These are phyloP conservation scores for Bubo bubo DNA, from an alignment of 2,113 vertebrate genomes.

Conservation along the genomic window DNA sequence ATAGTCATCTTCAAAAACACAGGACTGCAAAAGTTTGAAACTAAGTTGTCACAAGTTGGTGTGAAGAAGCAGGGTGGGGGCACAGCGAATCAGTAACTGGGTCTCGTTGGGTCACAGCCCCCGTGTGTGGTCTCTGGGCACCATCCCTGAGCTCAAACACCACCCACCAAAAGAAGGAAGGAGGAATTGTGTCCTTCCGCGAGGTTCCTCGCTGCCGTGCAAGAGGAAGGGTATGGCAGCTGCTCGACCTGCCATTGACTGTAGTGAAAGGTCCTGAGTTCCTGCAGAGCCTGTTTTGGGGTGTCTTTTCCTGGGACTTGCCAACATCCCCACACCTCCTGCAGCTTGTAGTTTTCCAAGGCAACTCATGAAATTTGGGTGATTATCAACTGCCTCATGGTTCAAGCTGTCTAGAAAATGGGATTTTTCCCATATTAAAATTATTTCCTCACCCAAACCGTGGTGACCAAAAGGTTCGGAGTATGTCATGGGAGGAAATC, in stretches of 20 bases:
- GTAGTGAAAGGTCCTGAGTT: not conserved
- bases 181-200: rapidly evolving
- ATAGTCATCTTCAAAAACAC: not conserved
- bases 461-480: not conserved
- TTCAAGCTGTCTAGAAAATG: not conserved
- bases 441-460: not conserved
- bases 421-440: not conserved
- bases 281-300: not conserved
- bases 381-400: not conserved
- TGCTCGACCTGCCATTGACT: rapidly evolving
- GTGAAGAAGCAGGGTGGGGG: not conserved
- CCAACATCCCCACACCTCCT: not conserved
- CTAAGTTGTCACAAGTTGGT: not conserved
- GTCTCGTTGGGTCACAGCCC: not conserved
- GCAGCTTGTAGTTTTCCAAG: not conserved
- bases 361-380: not conserved
- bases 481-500: not conserved
- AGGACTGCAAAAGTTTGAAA: not conserved
- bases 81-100: not conserved
- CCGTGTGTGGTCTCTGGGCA: not conserved
- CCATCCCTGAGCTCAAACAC: not conserved
- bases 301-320: not conserved
- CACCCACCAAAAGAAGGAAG: not conserved
- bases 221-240: not conserved
- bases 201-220: not conserved